These are phyloP conservation scores for Prunella strophiata DNA, from an alignment of 2,797 vertebrate genomes.

Conservation along the genomic window DNA sequence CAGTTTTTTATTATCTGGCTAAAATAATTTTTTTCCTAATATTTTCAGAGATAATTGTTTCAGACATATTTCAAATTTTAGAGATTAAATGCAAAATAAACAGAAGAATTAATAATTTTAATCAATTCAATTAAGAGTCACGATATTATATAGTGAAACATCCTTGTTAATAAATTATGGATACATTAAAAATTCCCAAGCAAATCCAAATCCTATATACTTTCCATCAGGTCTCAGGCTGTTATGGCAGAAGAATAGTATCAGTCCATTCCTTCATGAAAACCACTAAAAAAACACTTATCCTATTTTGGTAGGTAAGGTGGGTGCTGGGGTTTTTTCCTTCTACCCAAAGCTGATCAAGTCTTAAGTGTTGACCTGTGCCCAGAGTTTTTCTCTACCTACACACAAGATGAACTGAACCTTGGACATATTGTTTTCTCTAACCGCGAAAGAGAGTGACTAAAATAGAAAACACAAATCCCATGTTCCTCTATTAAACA, in stretches of 20 bases:
- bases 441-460: fast-evolving
- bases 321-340: fast-evolving
- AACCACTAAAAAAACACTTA: neutral
- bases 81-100: neutral
- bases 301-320: fast-evolving
- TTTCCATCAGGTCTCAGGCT: neutral
- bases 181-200: neutral
- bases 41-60: neutral
- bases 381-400: neutral
- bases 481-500: neutral
- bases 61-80: neutral
- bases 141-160: neutral
- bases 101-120: neutral
- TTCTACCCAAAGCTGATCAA: neutral
- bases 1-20: neutral
- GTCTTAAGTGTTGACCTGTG: neutral
- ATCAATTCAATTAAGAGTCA: neutral
- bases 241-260: neutral
- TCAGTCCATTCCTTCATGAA: neutral
- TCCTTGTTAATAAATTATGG: neutral
- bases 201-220: neutral
- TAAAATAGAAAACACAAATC: neutral
- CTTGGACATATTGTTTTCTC: fast-evolving
- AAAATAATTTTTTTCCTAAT: neutral
- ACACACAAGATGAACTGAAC: neutral